Evolutionary conservation across 2,888 invertebrate genomes (phyloP), one percentile per base, ranked within the genome.

Genomic region (Exocentrus adspersus): DNA sequence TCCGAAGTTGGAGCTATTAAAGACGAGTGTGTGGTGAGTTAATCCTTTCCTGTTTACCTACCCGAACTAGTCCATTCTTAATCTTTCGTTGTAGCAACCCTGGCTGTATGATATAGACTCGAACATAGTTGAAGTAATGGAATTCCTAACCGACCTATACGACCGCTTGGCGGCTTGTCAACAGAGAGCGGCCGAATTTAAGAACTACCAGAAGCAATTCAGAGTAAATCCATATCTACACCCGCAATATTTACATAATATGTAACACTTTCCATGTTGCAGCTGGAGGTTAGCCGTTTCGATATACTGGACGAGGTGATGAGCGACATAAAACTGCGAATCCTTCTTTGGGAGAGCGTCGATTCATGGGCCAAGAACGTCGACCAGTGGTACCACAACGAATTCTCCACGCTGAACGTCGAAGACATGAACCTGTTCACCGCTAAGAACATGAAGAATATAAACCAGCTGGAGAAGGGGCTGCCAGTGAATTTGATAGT

Each of bases 261-360:
- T 30, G 4, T 7, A 51, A 17, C 12, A 42, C 16, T 32, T 37
- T 50, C n/a, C 10, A 59, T 57, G 61, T 68, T 75, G 24, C 74
- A 93, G 90, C 88, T 95, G 68, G 94, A 95, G 76, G 89, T 94
- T 12, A 91, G 93, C 0, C 87, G 93, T 75, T 89, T 92, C 77
- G 94, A 94, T 70, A 87, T 90, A 64, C 84, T 96, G 67, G 93
- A 94, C 56, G 90, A 92, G 78, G 90, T 92, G 0, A 88, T 90
- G 72, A 90, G 88, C 67, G 93, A 94, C 69, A 89, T 95, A 1
- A 92, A 90, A 78, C 84, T 95, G 41, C 88, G 95, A 32, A 90
- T 90, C 78, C 85, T 92, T 56, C 83, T 96, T 0, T 95, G 95
- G 93, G 90, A 90, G 50, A 90, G 91, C 37, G 85, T 92, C 1